Evolutionary conservation across 2,888 invertebrate species (phyloP).

Genomic region (Apomyelois bistriatella): DNA sequence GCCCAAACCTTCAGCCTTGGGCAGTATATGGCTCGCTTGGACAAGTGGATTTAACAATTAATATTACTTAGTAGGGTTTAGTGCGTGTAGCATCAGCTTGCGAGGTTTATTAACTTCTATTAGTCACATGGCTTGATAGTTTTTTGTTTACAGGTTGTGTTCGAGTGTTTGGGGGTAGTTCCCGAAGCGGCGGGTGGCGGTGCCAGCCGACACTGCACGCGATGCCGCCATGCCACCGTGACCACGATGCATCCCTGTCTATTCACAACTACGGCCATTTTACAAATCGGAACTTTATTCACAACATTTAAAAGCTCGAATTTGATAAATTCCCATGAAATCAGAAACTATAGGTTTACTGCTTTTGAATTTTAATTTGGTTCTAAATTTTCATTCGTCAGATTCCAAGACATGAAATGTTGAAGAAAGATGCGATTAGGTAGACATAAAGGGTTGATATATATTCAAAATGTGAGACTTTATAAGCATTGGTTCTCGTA

Average conservation of each 20-base stretch:
- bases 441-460: too few relatives aligned
- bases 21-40: slow-evolving; percentile 25
- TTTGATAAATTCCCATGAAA: slow-evolving; percentile 11
- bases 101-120: slow-evolving; percentile 38
- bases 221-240: slow-evolving; percentile 45
- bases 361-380: slow-evolving; percentile 22
- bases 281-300: slow-evolving; percentile 48
- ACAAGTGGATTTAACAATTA: slow-evolving; percentile 37
- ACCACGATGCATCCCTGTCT: slow-evolving; percentile 61
- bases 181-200: slow-evolving; percentile 61
- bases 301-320: slow-evolving; percentile 16
- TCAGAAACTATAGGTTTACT: slow-evolving; percentile 38
- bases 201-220: slow-evolving; percentile 79
- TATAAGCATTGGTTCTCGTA: too few relatives aligned
- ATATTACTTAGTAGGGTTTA: slow-evolving; percentile 31
- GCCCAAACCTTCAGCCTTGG: slow-evolving; percentile 53
- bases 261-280: slow-evolving; percentile 37
- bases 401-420: background rate
- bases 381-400: slow-evolving; percentile 29
- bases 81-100: slow-evolving; percentile 37
- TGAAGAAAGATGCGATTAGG: too few relatives aligned
- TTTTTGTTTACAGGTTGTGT: slow-evolving; percentile 58
- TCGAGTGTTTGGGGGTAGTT: slow-evolving; percentile 61
- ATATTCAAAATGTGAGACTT: too few relatives aligned
- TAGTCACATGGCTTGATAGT: slow-evolving; percentile 28